These are phyloP conservation scores for Molanna angustata DNA, from an alignment of 2,888 invertebrate species.

Conservation along the genomic window DNA sequence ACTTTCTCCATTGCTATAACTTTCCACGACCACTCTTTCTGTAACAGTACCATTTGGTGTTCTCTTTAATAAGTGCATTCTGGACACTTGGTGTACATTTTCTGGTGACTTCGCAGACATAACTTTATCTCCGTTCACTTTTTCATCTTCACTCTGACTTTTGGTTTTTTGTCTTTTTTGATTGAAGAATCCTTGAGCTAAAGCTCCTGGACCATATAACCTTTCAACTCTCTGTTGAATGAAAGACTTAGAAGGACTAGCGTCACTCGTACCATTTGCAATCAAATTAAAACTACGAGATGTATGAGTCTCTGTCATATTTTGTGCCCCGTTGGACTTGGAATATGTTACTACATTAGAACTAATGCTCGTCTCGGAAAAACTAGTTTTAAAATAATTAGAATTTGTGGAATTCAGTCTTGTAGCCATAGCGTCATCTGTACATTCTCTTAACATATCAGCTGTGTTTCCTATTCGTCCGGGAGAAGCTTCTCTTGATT, in stretches of 20 bases:
- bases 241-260: slow-evolving; percentile 66
- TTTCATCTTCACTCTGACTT: slow-evolving; percentile 40
- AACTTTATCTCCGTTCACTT: slow-evolving; percentile 16
- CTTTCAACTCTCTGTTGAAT: slow-evolving; percentile 87
- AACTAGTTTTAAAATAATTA: slow-evolving; percentile 50
- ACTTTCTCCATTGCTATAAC: slow-evolving; percentile 32
- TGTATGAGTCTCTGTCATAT: slow-evolving; percentile 8
- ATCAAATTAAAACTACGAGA: slow-evolving; percentile 43
- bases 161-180: slow-evolving; percentile 56
- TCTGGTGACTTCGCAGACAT: slow-evolving; percentile 19
- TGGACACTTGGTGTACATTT: slow-evolving; percentile 16
- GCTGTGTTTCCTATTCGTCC: slow-evolving; percentile 59
- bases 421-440: slow-evolving; percentile 51
- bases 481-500: slow-evolving; percentile 69
- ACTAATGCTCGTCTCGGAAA: slow-evolving; percentile 49
- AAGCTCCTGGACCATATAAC: slow-evolving; percentile 81
- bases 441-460: slow-evolving; percentile 49
- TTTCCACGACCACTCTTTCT: slow-evolving; percentile 34
- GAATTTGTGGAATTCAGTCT: slow-evolving; percentile 47
- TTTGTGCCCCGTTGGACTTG: slow-evolving; percentile 24
- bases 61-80: slow-evolving; percentile 15
- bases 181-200: slow-evolving; percentile 82
- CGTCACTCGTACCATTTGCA: slow-evolving; percentile 39
- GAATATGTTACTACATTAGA: slow-evolving; percentile 36
- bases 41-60: slow-evolving; percentile 26